phyloP scores from a whole-genome alignment of 1,140 invertebrate genomes.

The Onthophagus taurus region DNA sequence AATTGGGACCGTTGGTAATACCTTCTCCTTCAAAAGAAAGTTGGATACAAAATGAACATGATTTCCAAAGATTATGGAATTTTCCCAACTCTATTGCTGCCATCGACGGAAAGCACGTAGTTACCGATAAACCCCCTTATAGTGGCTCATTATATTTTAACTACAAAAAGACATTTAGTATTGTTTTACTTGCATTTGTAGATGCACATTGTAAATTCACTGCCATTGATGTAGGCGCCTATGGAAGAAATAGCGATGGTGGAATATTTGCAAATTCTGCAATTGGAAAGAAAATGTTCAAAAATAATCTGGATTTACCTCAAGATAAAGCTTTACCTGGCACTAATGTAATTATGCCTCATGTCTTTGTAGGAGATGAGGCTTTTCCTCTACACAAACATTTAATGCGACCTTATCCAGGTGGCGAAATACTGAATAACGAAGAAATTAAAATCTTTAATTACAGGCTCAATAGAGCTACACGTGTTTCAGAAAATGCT shows the following conservation, averaged over 20 bases:
- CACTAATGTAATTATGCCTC: not conserved
- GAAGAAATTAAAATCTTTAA: conserved; percentile 27
- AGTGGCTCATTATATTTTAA: conserved; percentile 37
- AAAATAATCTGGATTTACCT: conserved; percentile 7
- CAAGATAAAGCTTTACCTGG: not conserved
- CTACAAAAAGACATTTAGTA: conserved; percentile 37
- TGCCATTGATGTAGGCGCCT: conserved; percentile 31
- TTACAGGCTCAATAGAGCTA: conserved; percentile 33
- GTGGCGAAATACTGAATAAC: not conserved
- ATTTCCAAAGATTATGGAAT: conserved; percentile 22
- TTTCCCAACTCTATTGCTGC: conserved; percentile 32
- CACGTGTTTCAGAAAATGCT: conserved; percentile 33
- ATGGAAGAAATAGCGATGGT: conserved; percentile 28
- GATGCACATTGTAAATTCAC: conserved; percentile 38
- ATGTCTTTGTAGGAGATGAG: not conserved
- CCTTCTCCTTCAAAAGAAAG: conserved; percentile 13
- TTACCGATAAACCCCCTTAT: conserved; percentile 28
- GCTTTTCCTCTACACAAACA: conserved; percentile 3
- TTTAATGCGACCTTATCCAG: conserved; percentile 1
- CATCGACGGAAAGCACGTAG: conserved; percentile 40
- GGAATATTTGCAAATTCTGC: conserved; percentile 23
- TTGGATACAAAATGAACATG: conserved; percentile 14
- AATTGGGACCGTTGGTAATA: conserved; percentile 1
- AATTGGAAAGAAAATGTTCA: conserved; percentile 13
- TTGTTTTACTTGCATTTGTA: conserved; percentile 37